Evolutionary conservation across 2,888 invertebrate species (phyloP), one percentile per base, ranked within the genome.

Genomic region (Tenthredo livida): DNA sequence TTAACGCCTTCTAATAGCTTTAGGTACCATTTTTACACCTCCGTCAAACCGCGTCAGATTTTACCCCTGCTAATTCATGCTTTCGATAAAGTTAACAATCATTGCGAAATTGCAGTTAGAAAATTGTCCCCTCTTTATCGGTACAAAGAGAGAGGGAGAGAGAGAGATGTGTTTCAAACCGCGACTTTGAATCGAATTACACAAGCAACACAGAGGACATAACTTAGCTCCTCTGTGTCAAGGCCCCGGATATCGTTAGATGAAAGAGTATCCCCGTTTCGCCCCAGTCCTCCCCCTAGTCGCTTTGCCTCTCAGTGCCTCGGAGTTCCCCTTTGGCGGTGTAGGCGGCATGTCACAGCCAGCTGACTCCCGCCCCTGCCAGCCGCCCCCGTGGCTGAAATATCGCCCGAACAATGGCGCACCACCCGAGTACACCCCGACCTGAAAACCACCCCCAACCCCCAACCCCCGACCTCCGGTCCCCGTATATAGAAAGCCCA

Each of bases 321-420:
- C 89, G 90, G 90, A 25, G 90, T 91, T 91, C 91, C 92, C 91
- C 92, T 92, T 92, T 91, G 90, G 90, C 89, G 89, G 91, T 89
- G 91, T 91, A 91, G 92, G 91, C 91, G 91, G 92, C 93, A 91
- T 92, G 93, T 93, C 93, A 93, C 91, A 92, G 90, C 92, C 93
- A 93, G 93, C 93, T 93, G 93, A 93, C 93, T 93, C 88, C 89
- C 90, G 87, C 89, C 89, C 88, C 88, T 87, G 88, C 88, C 90
- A 89, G 87, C 90, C 91, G 90, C 89, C 91, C 90, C 90, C 90
- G 90, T 89, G 86, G 89, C 90, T 93, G 91, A 93, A 93, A 93
- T 93, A 93, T 93, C 90, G 92, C 91, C 89, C 89, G 91, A 93
- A 93, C 93, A 93, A 93, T 93, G 92, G 92, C 91, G 92, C 87